phyloP scores from a whole-genome alignment of 2,888 invertebrate genomes.

The Yponomeuta plumbellus region DNA sequence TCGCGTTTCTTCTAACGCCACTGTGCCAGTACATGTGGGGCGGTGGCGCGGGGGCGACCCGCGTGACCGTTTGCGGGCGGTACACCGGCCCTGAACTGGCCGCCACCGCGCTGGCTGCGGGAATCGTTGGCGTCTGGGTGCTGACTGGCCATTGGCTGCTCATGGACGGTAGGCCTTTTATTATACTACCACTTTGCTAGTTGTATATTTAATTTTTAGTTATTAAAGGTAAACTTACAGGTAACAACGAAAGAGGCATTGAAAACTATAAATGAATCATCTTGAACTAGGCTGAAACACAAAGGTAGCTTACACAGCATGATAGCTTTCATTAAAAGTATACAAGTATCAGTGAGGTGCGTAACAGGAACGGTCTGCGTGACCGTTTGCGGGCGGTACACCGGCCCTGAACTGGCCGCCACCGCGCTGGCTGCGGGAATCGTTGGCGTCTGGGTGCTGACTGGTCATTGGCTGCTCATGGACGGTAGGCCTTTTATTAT shows the following conservation, averaged over 20 bases:
- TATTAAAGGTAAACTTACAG: too few relatives aligned
- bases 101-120: slow-evolving; percentile 93
- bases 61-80: slow-evolving; percentile 91
- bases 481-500: too few relatives aligned
- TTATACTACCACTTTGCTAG: too few relatives aligned
- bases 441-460: slow-evolving; percentile 97
- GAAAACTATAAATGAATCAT: too few relatives aligned
- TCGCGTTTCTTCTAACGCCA: slow-evolving; percentile 96
- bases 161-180: slow-evolving; percentile 45
- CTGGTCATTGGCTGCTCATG: slow-evolving; percentile 99
- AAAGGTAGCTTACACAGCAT: too few relatives aligned
- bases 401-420: slow-evolving; percentile 94
- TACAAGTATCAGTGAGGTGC: too few relatives aligned
- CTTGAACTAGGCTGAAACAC: too few relatives aligned
- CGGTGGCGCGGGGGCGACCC: slow-evolving; percentile 79
- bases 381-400: slow-evolving; percentile 95
- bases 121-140: slow-evolving; percentile 98
- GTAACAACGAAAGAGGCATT: too few relatives aligned
- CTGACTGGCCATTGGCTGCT: slow-evolving; percentile 98
- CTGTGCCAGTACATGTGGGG: slow-evolving; percentile 94
- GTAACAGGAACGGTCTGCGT: too few relatives aligned
- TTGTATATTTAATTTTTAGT: too few relatives aligned
- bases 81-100: slow-evolving; percentile 96
- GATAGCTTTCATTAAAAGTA: too few relatives aligned
- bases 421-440: slow-evolving; percentile 94